Conservation (phyloP, 2,113 vertebrate species). For the Lepus timidus region DNA sequence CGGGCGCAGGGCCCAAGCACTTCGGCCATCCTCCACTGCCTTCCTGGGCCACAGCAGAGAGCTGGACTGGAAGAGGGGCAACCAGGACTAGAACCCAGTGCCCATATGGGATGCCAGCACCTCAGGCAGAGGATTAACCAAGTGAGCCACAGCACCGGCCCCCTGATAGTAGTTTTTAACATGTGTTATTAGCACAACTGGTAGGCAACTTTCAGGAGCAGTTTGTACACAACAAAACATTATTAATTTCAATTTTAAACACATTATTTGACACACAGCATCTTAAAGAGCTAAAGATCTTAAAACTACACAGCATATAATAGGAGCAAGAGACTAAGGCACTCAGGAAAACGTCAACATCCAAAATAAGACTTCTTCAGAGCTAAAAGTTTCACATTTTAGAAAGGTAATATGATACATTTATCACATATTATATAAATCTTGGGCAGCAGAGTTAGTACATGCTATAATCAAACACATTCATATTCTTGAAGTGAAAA, state of each 20-base stretch:
- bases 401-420: background rate
- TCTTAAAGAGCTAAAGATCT: background rate
- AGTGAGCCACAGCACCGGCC: background rate
- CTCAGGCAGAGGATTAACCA: too few species aligned
- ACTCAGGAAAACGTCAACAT: background rate
- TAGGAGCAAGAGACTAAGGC: background rate
- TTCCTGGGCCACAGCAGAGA: too few species aligned
- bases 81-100: too few species aligned
- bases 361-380: background rate
- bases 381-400: constrained; percentile 32
- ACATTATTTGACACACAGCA: constrained; percentile 22
- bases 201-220: constrained; percentile 35
- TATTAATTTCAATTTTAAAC: constrained; percentile 66
- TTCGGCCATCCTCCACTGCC: too few species aligned
- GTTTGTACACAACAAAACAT: constrained; percentile 29
- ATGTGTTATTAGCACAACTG: constrained; percentile 55
- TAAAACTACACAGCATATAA: background rate
- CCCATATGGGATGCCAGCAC: too few species aligned
- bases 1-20: too few species aligned
- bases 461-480: background rate
- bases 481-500: background rate
- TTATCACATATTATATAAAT: background rate
- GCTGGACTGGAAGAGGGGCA: too few species aligned
- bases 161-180: constrained; percentile 48
- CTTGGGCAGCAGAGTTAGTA: background rate